Percentiles rank a stretch among this genome's conserved stretches.
Evolutionary conservation across 2,113 vertebrate genomes (phyloP).

Genomic region (Ceyx cyanopectus): DNA sequence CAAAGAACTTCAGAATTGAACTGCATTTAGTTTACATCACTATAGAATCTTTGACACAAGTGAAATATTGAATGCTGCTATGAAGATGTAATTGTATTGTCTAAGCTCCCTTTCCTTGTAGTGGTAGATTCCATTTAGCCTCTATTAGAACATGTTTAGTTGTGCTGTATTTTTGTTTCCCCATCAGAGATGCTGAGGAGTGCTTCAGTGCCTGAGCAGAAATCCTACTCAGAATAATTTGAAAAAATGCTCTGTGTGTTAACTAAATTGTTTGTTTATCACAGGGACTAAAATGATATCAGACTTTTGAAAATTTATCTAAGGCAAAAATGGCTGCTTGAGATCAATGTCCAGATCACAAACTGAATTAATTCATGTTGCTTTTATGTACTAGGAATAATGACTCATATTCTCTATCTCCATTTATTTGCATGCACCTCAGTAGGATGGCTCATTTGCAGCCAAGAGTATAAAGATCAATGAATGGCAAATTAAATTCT

Average conservation of each 20-base stretch:
- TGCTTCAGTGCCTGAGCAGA: not conserved
- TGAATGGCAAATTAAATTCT: constrained; percentile 13
- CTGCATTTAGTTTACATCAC: not conserved
- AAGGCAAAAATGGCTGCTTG: constrained; percentile 14
- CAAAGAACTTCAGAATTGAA: not conserved
- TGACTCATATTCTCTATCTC: not conserved
- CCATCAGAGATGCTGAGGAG: not conserved
- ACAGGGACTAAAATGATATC: not conserved
- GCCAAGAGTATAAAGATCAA: not conserved
- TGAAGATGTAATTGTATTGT: not conserved
- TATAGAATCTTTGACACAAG: not conserved
- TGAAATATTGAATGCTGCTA: not conserved
- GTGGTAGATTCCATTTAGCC: not conserved
- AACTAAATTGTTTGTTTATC: not conserved
- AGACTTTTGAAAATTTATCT: constrained; percentile 6
- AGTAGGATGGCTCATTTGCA: not conserved
- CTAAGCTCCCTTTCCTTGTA: not conserved
- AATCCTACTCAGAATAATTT: not conserved
- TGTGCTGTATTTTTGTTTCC: not conserved
- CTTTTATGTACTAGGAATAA: not conserved
- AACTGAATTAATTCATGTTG: constrained; percentile 4
- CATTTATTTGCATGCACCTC: not conserved
- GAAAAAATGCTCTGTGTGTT: not conserved
- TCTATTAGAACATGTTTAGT: not conserved
- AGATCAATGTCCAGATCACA: constrained; percentile 5